These are phyloP conservation scores for Sphenopsis melanotis DNA, from an alignment of 2,797 vertebrate species.

Conservation along the genomic window DNA sequence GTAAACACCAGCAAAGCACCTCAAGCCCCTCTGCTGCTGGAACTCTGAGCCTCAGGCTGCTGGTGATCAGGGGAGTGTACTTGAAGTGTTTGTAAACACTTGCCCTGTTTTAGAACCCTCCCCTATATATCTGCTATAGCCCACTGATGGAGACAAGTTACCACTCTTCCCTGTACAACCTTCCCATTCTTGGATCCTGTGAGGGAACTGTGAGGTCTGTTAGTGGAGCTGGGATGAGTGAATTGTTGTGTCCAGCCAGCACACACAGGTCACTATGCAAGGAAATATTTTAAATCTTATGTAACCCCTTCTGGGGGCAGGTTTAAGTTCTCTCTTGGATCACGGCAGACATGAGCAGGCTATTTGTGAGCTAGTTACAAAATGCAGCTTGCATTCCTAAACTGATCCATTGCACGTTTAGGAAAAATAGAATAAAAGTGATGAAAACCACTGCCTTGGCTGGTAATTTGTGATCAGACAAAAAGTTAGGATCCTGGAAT, in stretches of 20 bases:
- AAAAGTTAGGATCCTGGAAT: conserved; percentile 16
- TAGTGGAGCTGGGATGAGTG: not conserved
- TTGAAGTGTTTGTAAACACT: not conserved
- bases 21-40: not conserved
- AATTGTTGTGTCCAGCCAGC: not conserved
- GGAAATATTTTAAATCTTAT: not conserved
- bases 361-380: not conserved
- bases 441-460: conserved; percentile 33
- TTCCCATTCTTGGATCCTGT: not conserved
- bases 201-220: not conserved
- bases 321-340: not conserved
- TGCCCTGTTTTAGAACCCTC: not conserved
- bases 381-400: not conserved
- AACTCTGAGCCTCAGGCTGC: not conserved
- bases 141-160: not conserved
- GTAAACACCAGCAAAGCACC: not conserved
- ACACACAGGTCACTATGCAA: not conserved
- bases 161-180: not conserved
- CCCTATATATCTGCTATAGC: not conserved
- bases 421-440: conserved; percentile 17
- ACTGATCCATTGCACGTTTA: not conserved
- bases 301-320: not conserved
- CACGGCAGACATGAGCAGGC: not conserved
- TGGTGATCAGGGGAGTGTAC: not conserved
- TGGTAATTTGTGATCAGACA: conserved; percentile 21